Evolutionary conservation across 2,113 vertebrate species (phyloP).

Genomic region (Notarius quadriscutis): DNA sequence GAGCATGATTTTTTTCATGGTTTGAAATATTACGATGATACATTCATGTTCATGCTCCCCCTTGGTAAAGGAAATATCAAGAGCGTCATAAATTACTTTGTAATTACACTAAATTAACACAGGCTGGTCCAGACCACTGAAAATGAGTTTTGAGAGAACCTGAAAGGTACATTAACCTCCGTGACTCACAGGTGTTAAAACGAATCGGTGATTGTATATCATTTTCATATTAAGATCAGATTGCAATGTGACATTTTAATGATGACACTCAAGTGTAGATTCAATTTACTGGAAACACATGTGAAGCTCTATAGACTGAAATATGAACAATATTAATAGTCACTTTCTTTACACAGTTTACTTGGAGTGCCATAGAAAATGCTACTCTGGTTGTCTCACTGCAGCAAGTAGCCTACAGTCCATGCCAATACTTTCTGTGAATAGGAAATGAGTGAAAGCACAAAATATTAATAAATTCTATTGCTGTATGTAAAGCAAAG

Average conservation of each 20-base stretch:
- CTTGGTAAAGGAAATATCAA: slow-evolving; percentile 17
- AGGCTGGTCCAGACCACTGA: background rate
- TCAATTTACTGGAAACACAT: background rate
- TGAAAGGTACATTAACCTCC: slow-evolving; percentile 23
- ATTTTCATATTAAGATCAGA: slow-evolving; percentile 28
- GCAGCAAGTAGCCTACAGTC: background rate
- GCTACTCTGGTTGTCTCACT: background rate
- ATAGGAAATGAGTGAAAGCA: slow-evolving; percentile 75
- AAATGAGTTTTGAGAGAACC: slow-evolving; percentile 17
- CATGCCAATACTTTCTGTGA: slow-evolving; percentile 54
- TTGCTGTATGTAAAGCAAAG: slow-evolving; percentile 89
- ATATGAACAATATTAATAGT: background rate
- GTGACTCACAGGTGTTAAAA: slow-evolving; percentile 30
- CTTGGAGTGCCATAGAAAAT: background rate
- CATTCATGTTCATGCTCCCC: background rate
- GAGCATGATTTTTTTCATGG: slow-evolving; percentile 5
- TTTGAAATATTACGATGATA: slow-evolving; percentile 23
- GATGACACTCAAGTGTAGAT: slow-evolving; percentile 20
- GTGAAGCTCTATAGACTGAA: background rate
- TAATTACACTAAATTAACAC: slow-evolving; percentile 8
- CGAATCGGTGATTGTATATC: slow-evolving; percentile 10
- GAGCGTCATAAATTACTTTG: slow-evolving; percentile 5
- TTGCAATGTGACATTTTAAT: slow-evolving; percentile 30
- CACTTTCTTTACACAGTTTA: slow-evolving; percentile 13
- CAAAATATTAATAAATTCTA: slow-evolving; percentile 82